Conservation (phyloP, 2,888 invertebrate genomes). For the Poecilus cupreus region DNA sequence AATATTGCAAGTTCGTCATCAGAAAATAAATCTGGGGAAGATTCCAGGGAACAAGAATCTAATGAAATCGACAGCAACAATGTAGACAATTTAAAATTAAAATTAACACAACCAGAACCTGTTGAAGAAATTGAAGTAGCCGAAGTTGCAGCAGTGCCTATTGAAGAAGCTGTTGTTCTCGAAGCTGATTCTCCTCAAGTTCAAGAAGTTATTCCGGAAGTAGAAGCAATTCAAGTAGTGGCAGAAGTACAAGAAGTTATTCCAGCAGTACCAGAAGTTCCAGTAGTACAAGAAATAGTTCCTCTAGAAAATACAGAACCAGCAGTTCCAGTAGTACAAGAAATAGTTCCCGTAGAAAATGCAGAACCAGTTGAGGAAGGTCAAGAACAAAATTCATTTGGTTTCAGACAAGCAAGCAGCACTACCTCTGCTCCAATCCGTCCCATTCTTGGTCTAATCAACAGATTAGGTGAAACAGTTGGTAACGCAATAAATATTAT, state of each 20-base stretch:
- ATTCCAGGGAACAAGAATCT: slow-evolving; percentile 31
- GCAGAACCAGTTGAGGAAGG: neutral
- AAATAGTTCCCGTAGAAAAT: neutral
- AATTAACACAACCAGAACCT: slow-evolving; percentile 24
- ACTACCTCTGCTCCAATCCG: neutral
- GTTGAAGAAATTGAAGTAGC: slow-evolving; percentile 57
- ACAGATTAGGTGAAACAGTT: slow-evolving; percentile 40
- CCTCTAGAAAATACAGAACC: neutral
- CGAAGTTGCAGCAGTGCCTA: slow-evolving; percentile 19
- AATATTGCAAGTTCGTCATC: neutral
- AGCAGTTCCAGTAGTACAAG: neutral
- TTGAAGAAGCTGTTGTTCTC: slow-evolving; percentile 19
- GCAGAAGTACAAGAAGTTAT: neutral
- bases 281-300: neutral
- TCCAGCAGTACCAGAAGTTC: no score
- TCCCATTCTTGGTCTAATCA: slow-evolving; percentile 5
- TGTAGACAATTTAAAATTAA: slow-evolving; percentile 6
- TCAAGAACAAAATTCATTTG: neutral
- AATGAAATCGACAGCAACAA: slow-evolving; percentile 39
- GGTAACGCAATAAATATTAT: slow-evolving; percentile 21
- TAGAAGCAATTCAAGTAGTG: neutral
- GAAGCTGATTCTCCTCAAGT: neutral
- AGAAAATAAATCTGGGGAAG: slow-evolving; percentile 25
- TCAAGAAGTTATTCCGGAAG: slow-evolving; percentile 11
- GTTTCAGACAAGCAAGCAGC: neutral